These are phyloP conservation scores for Anomalospiza imberbis DNA, from an alignment of 2,797 vertebrate genomes.

Conservation along the genomic window DNA sequence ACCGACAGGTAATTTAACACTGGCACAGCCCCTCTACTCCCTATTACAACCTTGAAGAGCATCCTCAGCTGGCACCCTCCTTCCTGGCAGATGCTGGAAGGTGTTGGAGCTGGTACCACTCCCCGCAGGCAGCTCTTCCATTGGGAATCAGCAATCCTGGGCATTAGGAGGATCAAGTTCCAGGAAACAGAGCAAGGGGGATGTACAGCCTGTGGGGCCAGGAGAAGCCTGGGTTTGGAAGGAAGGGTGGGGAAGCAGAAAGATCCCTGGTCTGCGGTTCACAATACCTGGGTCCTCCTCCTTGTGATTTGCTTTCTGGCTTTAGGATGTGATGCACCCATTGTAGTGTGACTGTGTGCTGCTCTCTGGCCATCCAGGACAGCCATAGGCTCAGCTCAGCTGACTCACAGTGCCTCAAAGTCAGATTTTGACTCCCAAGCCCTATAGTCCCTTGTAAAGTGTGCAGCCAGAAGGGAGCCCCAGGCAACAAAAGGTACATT, in stretches of 20 bases:
- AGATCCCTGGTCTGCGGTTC: neutral
- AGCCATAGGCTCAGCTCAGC: neutral
- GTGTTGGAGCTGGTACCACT: neutral
- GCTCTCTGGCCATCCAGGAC: neutral
- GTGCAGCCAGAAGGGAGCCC: neutral
- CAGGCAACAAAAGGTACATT: neutral
- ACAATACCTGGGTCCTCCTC: neutral
- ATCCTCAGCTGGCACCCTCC: neutral
- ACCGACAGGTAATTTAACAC: neutral
- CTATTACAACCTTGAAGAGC: neutral
- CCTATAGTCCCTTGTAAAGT: neutral
- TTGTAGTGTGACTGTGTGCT: fast-evolving
- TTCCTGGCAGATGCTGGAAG: fast-evolving
- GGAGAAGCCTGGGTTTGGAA: neutral
- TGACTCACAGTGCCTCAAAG: neutral
- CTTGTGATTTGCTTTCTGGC: neutral
- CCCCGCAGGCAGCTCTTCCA: neutral
- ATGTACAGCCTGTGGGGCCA: neutral
- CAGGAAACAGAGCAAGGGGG: neutral
- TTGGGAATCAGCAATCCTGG: neutral
- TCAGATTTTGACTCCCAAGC: neutral
- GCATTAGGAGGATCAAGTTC: neutral
- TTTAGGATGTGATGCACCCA: neutral
- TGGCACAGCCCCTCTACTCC: neutral
- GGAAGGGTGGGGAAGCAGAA: neutral